Conservation (phyloP, 2,888 invertebrate genomes). For the Drosophila greeni region DNA sequence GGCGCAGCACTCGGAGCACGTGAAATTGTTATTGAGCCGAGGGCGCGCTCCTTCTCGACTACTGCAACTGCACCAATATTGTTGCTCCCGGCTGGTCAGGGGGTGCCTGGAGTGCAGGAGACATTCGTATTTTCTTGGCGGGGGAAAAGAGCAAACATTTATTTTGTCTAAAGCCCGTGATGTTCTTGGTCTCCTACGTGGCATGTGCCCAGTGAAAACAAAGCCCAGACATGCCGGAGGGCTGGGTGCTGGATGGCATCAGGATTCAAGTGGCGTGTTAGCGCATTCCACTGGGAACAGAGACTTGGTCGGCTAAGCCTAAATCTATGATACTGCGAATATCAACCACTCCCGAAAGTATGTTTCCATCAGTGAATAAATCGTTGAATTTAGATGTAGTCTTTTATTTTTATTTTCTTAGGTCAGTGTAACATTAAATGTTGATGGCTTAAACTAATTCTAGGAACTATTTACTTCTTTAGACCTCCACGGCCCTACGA, state of each 20-base stretch:
- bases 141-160: constrained; percentile 21
- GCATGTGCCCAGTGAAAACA: constrained; percentile 7
- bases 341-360: constrained; percentile 9
- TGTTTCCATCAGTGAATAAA: background rate
- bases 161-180: background rate
- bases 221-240: constrained; percentile 3
- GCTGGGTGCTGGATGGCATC: background rate
- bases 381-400: constrained; percentile 17
- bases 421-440: constrained; percentile 59
- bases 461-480: background rate
- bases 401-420: constrained; percentile 41
- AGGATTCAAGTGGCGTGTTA: background rate
- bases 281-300: background rate
- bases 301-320: background rate
- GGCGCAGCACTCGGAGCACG: constrained; percentile 53
- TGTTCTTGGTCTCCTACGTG: constrained; percentile 12
- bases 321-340: background rate
- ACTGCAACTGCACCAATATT: constrained; percentile 29
- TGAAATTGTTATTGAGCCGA: constrained; percentile 58
- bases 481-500: constrained; percentile 58
- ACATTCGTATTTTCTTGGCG: constrained; percentile 10
- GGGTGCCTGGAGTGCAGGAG: background rate
- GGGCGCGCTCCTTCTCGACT: constrained; percentile 3
- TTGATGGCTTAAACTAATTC: constrained; percentile 43
- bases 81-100: constrained; percentile 11